These are phyloP conservation scores for Drosophila mojavensis DNA, from an alignment of 1,140 invertebrate genomes.

Conservation along the genomic window DNA sequence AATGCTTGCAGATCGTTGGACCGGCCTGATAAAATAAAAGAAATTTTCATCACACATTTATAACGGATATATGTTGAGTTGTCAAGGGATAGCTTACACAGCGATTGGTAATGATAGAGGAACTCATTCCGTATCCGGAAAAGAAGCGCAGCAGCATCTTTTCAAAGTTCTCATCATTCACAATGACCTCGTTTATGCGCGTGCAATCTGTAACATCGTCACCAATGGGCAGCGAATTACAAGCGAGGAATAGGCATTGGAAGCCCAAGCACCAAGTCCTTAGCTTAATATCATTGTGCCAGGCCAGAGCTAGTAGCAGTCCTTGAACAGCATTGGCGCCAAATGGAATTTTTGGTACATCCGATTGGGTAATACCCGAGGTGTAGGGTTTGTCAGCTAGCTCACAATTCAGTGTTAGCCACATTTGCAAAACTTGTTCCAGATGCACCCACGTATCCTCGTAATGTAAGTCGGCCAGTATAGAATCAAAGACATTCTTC, in stretches of 20 bases:
- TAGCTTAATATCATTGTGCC: slow-evolving; percentile 88
- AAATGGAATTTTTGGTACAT: slow-evolving; percentile 89
- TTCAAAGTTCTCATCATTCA: slow-evolving; percentile 89
- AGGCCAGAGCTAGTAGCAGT: slow-evolving; percentile 88
- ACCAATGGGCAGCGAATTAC: slow-evolving; percentile 84
- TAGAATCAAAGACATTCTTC: slow-evolving; percentile 88
- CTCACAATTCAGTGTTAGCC: slow-evolving; percentile 91
- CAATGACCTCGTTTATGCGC: slow-evolving; percentile 87
- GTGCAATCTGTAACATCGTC: slow-evolving; percentile 71
- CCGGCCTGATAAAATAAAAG: slow-evolving; percentile 86
- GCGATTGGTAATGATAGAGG: slow-evolving; percentile 76
- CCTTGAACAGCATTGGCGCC: slow-evolving; percentile 89
- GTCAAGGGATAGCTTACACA: slow-evolving; percentile 56
- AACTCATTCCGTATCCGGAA: slow-evolving; percentile 87
- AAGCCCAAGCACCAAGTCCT: slow-evolving; percentile 91
- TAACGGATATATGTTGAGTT: background rate
- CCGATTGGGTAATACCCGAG: slow-evolving; percentile 85
- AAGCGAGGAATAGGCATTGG: slow-evolving; percentile 86
- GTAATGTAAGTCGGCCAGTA: slow-evolving; percentile 87
- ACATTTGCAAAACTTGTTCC: slow-evolving; percentile 92
- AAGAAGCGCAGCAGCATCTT: slow-evolving; percentile 89
- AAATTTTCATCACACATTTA: background rate
- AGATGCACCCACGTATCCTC: slow-evolving; percentile 88
- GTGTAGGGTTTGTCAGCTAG: slow-evolving; percentile 84
- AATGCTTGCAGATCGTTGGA: slow-evolving; percentile 90